Base-by-base conservation (phyloP, 2,113 vertebrate genomes). In the Dipodomys spectabilis region DNA sequence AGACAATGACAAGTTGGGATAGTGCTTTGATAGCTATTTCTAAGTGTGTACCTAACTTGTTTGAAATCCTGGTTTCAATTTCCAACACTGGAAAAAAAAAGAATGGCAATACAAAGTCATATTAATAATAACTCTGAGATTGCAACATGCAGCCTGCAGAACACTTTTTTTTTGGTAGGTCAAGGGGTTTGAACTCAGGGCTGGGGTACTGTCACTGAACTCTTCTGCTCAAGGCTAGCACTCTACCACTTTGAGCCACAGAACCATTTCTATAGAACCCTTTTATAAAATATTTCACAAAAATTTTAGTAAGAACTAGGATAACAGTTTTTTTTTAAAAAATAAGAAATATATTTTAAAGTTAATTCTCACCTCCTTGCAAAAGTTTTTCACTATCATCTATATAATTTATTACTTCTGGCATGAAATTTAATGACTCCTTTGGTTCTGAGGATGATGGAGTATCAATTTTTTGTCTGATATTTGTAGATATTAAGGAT, bases 321-420 rank as follows among this genome's bases (percentile, higher is more conserved):
- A 4, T 60, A 94, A 82, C 12, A 23, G 69, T 5, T 57, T 15
- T 57, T 86, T 79, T 92, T 93, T 60, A 18, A 57, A 57, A 39
- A 39, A 95, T 5, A 92, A 23, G 75, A 81, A 96, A 74, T 5
- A 82, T 7, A 93, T 68, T 80, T 94, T 45, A 35, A 93, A 96
- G 86, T 35, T 23, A 92, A 75, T 22, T 18, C 97, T 98, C 30
- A 98, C 98, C 96, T 97, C 65, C 90, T 93, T 93, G 44, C 28
- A 94, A 92, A 95, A 97, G 11, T 0, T 95, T 69, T 95, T 97
- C 88, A 94, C 67, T 95, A 69, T 79, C 44, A 32, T 93, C 94
- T 95, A 89, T 89, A 94, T 87, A 60, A 88, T 30, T 88, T 77
- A 96, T 68, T 90, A 82, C 39, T 96, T 98, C 96, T 91, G 96